Base-by-base conservation (phyloP, 2,797 vertebrate genomes). In the Leptoclinus maculatus region DNA sequence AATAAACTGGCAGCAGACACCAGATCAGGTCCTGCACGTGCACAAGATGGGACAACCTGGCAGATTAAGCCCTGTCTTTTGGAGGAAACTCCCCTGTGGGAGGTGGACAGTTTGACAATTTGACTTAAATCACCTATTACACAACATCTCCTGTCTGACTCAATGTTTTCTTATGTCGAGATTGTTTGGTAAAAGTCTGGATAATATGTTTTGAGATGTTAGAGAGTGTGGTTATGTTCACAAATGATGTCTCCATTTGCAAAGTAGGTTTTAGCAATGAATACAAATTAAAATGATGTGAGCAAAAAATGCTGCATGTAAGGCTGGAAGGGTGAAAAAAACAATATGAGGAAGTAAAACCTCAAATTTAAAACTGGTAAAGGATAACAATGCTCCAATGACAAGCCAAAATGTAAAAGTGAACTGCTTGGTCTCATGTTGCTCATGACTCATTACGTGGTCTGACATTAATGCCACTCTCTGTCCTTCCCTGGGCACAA, bases 401-500 rank as follows among this genome's bases (percentile, higher is more conserved):
- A 65, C 25, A 66, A 32, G 64, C 14, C 2, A n/a, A 56, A 41
- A 58, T 70, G 70, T 57, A 23, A 66, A 53, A 75, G 63, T 62
- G 67, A 85, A 49, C 67, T 19, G 32, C 49, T 53, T 49, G 51
- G 75, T 71, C 78, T n/a, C 59, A 13, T 76, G 88, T 21, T 91
- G 89, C 90, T 92, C n/a, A n/a, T n/a, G 91, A 92, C 87, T 93
- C 93, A 93, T 93, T 85, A 87, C 25, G 71, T 77, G 85, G 41
- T 63, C 79, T 78, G 83, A 85, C 83, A 90, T 93, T 88, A 90
- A 93, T 92, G 88, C 90, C 87, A 39, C 78, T 67, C 82, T 86
- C 83, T 89, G 91, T 94, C 92, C 91, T 94, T 95, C 90, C 71
- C 80, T 90, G 88, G 91, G 82, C 90, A 88, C 89, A 74, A 92